Evolutionary conservation across 2,888 invertebrate species (phyloP), one percentile per base, ranked within the genome.

Genomic region (Agrochola lota): DNA sequence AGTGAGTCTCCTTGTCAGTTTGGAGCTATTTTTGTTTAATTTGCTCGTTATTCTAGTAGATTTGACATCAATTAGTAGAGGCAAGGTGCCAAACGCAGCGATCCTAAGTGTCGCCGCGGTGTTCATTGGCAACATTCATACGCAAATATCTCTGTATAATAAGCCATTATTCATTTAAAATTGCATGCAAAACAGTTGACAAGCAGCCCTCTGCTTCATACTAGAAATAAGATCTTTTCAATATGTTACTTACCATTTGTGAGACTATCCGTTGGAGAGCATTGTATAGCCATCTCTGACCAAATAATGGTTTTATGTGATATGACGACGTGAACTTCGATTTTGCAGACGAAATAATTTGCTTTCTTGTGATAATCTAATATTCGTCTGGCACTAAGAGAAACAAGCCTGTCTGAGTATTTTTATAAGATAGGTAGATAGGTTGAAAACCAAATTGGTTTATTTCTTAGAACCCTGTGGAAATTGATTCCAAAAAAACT

Each of bases 391-490:
- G 60, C 46, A 30, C 11, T 77, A 59, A 40, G 66, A 67, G 40
- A 64, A 71, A 62, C 46, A 40, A 71, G 59, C 63, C 30, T 81
- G 72, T 78, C 67, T 57, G 60, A 82, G 62, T 67, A 62, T 67
- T 77, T 70, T 77, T 80, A 15, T 77, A 80, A 81, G 63, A 69
- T 52, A 30, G 30, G 30, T 74, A 80, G 79, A 49, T 74, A 78
- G 59, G 60, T 79, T 74, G 2, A 26, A 52, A 78, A 66, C 73
- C 35, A 64, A 73, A 78, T 66, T 73, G 60, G 66, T 74, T 74
- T 74, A 26, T 81, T 70, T 80, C 23, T 59, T 52, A 23, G 49
- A 62, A 60, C 46, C 59, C 59, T 82, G 66, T 35, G 35, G 20
- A 69, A 64, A 71, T 70, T 64, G n/a, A 26, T 71, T 79, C 11